Percentiles rank a stretch among this genome's conserved stretches.
Conservation (phyloP, 2,113 vertebrate genomes). For the Solea solea region DNA sequence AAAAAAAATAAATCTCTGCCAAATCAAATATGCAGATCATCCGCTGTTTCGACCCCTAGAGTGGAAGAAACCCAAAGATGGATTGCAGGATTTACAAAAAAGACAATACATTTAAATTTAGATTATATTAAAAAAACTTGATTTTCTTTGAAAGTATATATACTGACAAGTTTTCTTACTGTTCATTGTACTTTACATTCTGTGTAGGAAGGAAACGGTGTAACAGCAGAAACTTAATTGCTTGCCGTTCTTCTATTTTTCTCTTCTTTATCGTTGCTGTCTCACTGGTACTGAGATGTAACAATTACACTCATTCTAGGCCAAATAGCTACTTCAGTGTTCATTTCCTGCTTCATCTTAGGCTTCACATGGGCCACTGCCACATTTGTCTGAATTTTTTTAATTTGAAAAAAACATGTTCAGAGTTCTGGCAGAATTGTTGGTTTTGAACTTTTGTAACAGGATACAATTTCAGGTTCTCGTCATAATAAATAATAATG, state of each 20-base stretch:
- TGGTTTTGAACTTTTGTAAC: background rate
- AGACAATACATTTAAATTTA: too few relatives aligned
- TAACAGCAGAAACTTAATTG: slow-evolving; percentile 2
- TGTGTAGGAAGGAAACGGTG: too few relatives aligned
- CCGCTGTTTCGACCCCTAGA: too few relatives aligned
- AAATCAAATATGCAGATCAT: too few relatives aligned
- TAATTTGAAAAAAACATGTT: background rate
- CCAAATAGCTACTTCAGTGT: slow-evolving; percentile 23
- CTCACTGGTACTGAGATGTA: slow-evolving; percentile 6
- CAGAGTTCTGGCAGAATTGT: background rate
- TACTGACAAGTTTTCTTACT: too few relatives aligned
- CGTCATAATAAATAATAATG: too few relatives aligned
- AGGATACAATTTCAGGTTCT: background rate
- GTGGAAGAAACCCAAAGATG: too few relatives aligned
- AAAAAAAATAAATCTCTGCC: too few relatives aligned
- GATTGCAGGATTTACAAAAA: too few relatives aligned
- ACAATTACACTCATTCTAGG: slow-evolving; percentile 22
- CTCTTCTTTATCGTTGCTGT: slow-evolving; percentile 1
- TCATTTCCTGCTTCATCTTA: background rate
- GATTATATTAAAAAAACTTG: too few relatives aligned
- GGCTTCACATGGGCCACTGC: background rate
- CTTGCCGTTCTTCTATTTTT: slow-evolving; percentile 5
- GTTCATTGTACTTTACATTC: too few relatives aligned
- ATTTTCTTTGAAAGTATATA: too few relatives aligned
- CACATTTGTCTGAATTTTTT: slow-evolving; percentile 2